These are phyloP conservation scores for Candidula unifasciata DNA, from an alignment of 2,888 invertebrate genomes.

Conservation along the genomic window DNA sequence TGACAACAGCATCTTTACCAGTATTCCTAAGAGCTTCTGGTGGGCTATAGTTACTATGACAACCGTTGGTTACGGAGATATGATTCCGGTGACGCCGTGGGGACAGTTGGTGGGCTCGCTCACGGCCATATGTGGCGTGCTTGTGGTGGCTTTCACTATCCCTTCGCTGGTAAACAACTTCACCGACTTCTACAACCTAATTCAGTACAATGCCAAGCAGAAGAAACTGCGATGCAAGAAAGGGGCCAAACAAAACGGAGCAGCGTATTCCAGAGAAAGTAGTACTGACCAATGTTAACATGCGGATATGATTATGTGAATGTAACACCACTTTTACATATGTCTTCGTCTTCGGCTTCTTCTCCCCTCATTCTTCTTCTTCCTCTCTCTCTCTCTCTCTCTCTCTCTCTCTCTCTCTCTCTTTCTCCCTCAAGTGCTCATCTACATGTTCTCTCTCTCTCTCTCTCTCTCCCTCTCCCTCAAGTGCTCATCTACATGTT, in stretches of 20 bases:
- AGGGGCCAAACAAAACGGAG: background rate
- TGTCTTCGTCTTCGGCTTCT: no score
- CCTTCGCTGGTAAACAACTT: constrained; percentile 75
- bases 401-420: no score
- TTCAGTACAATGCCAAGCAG: constrained; percentile 61
- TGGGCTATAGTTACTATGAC: constrained; percentile 76
- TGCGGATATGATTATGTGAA: no score
- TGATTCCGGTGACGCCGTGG: constrained; percentile 64
- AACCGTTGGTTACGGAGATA: constrained; percentile 75
- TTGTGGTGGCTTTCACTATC: constrained; percentile 72
- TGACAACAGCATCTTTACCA: constrained; percentile 61
- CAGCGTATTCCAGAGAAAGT: no score
- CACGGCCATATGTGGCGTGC: constrained; percentile 69
- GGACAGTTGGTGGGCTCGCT: constrained; percentile 71
- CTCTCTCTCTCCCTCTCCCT: no score
- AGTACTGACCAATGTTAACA: no score
- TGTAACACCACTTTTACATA: no score
- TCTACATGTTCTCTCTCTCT: no score
- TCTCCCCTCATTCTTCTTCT: no score
- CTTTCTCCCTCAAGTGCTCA: no score
- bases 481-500: no score
- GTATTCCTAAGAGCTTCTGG: constrained; percentile 73
- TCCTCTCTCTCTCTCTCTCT: no score
- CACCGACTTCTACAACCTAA: constrained; percentile 70
- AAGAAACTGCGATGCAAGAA: constrained; percentile 38